Evolutionary conservation across 2,888 invertebrate species (phyloP).

Genomic region (Bedellia somnulentella): DNA sequence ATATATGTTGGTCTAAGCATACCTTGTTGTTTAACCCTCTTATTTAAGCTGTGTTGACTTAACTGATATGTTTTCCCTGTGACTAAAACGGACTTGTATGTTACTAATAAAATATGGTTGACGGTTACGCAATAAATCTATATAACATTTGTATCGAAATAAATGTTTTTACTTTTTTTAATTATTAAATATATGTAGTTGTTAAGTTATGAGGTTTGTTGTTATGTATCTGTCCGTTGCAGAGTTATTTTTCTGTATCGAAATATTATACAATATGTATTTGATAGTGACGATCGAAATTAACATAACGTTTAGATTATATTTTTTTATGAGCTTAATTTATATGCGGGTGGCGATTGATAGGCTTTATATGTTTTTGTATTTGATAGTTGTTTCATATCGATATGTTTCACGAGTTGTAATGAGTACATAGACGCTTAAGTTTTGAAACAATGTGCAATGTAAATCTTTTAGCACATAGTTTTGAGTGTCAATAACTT

Average conservation of each 20-base stretch:
- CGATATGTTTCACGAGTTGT: too few relatives aligned
- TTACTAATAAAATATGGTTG: too few relatives aligned
- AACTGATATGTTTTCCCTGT: too few relatives aligned
- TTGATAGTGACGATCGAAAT: slow-evolving; percentile 1
- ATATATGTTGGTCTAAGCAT: slow-evolving; percentile 57
- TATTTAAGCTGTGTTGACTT: too few relatives aligned
- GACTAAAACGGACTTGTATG: too few relatives aligned
- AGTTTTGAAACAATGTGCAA: too few relatives aligned
- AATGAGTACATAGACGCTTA: too few relatives aligned
- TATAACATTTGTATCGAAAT: background rate
- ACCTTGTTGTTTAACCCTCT: slow-evolving; percentile 46
- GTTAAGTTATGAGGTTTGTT: slow-evolving; percentile 5
- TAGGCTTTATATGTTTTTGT: background rate
- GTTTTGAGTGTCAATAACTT: too few relatives aligned
- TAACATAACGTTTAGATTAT: background rate
- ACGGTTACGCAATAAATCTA: too few relatives aligned
- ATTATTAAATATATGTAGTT: too few relatives aligned
- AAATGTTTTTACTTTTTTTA: too few relatives aligned
- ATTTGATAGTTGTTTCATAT: background rate
- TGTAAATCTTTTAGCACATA: too few relatives aligned
- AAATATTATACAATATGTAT: slow-evolving; percentile 1
- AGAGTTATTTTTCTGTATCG: slow-evolving; percentile 1
- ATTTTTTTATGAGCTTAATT: slow-evolving; percentile 1
- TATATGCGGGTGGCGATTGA: background rate
- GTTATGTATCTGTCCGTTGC: slow-evolving; percentile 2